A percentile compares a stretch with the other conserved stretches of the same genome.
Evolutionary conservation across 2,888 invertebrate species (phyloP).

Genomic region (Meteorus cinctellus): DNA sequence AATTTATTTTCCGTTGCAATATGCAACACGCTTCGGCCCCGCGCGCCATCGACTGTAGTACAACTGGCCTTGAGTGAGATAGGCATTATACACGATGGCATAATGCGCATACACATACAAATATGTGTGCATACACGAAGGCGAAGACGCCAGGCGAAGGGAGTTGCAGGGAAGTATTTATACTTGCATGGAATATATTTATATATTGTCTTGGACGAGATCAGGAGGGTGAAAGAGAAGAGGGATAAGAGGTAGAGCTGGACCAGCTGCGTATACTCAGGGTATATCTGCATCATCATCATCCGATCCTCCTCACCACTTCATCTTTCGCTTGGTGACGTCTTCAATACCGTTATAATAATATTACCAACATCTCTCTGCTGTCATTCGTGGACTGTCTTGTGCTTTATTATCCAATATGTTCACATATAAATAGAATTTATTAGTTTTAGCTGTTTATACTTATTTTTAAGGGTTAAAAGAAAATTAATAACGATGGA

Average conservation of each 20-base stretch:
- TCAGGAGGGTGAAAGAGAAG: conserved; percentile 8
- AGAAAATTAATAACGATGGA: too few species aligned
- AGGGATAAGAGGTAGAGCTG: conserved; percentile 40
- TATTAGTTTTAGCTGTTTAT: too few species aligned
- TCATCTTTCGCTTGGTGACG: conserved; percentile 27
- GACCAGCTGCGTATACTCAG: conserved; percentile 49
- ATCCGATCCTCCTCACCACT: conserved; percentile 37
- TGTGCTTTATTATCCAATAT: too few species aligned
- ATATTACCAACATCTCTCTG: conserved; percentile 38
- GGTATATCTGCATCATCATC: conserved; percentile 51
- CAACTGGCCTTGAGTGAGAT: conserved; percentile 71
- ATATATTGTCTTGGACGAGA: conserved; percentile 29
- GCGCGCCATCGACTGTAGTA: conserved; percentile 63
- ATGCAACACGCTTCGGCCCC: conserved; percentile 45
- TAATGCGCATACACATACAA: conserved; percentile 60
- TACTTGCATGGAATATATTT: background rate
- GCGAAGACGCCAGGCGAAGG: conserved; percentile 6
- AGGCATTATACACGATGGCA: conserved; percentile 68
- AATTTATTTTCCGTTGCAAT: conserved; percentile 69
- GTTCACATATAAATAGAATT: too few species aligned
- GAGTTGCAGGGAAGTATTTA: background rate
- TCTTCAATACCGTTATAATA: conserved; percentile 42
- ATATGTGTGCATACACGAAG: background rate
- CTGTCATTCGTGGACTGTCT: conserved; percentile 32
- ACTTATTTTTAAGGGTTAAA: too few species aligned